Conservation (phyloP, 2,888 invertebrate species). For the Bellardia bayeri region DNA sequence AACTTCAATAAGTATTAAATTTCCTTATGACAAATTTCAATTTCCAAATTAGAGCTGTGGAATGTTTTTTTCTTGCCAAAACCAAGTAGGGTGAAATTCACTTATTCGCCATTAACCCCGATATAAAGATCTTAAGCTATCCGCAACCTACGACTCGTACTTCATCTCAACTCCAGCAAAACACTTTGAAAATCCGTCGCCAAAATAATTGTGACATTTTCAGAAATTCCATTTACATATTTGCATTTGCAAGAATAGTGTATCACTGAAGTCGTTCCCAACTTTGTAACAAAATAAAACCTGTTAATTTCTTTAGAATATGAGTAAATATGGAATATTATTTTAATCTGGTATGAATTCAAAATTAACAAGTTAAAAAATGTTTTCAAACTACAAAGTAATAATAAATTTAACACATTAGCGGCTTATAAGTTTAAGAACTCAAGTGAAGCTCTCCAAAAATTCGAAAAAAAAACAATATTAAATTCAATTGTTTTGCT, state of each 20-base stretch:
- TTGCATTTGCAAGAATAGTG: background rate
- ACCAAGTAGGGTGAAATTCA: too few species aligned
- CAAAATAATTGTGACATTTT: too few species aligned
- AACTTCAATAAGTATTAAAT: too few species aligned
- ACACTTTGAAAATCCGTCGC: too few species aligned
- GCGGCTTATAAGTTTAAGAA: conserved; percentile 19
- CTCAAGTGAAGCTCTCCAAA: background rate
- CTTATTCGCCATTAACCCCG: too few species aligned
- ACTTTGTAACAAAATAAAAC: background rate
- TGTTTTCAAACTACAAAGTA: conserved; percentile 9
- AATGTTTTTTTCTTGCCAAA: too few species aligned
- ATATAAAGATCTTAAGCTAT: too few species aligned
- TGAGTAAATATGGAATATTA: conserved; percentile 14
- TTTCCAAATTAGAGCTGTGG: too few species aligned
- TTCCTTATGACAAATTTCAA: too few species aligned
- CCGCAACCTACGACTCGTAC: too few species aligned
- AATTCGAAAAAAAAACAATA: background rate
- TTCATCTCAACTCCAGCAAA: too few species aligned
- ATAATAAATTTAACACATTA: conserved; percentile 19
- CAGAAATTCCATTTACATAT: too few species aligned
- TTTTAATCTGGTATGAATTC: background rate
- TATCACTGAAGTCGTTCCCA: background rate
- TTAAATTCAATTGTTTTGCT: background rate
- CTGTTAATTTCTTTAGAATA: conserved; percentile 26
- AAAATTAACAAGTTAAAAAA: conserved; percentile 24